These are phyloP conservation scores for Phania funesta DNA, from an alignment of 2,888 invertebrate species.

Conservation along the genomic window DNA sequence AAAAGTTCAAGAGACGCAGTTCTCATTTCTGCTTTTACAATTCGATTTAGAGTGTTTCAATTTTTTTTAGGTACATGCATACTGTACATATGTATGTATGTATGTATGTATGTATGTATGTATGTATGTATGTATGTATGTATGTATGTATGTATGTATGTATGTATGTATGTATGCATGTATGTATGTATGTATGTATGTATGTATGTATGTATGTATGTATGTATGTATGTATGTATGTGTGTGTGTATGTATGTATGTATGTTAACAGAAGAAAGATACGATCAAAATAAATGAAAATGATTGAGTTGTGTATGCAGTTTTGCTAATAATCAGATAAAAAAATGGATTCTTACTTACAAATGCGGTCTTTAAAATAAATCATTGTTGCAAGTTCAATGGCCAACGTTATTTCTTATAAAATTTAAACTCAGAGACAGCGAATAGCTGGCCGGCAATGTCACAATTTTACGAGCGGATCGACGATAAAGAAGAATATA, in stretches of 20 bases:
- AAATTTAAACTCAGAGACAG: not conserved
- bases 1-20: constrained; percentile 47
- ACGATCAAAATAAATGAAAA: constrained; percentile 1
- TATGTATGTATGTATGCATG: too few relatives aligned
- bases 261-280: constrained; percentile 4
- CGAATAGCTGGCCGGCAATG: not conserved
- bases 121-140: too few relatives aligned
- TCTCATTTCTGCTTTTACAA: constrained; percentile 44
- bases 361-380: constrained; percentile 6
- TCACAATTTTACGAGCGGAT: not conserved
- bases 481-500: too few relatives aligned
- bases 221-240: too few relatives aligned
- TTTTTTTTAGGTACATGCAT: too few relatives aligned
- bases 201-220: too few relatives aligned
- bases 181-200: too few relatives aligned
- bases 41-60: constrained; percentile 22
- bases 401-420: not conserved
- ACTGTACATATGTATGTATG: too few relatives aligned
- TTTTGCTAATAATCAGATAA: not conserved
- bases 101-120: too few relatives aligned
- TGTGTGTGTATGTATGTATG: too few relatives aligned
- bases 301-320: constrained; percentile 6
- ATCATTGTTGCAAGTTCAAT: constrained; percentile 42
- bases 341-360: not conserved
- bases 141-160: too few relatives aligned